Evolutionary conservation across 2,888 invertebrate species (phyloP).

Genomic region (Reticulitermes lucifugus): DNA sequence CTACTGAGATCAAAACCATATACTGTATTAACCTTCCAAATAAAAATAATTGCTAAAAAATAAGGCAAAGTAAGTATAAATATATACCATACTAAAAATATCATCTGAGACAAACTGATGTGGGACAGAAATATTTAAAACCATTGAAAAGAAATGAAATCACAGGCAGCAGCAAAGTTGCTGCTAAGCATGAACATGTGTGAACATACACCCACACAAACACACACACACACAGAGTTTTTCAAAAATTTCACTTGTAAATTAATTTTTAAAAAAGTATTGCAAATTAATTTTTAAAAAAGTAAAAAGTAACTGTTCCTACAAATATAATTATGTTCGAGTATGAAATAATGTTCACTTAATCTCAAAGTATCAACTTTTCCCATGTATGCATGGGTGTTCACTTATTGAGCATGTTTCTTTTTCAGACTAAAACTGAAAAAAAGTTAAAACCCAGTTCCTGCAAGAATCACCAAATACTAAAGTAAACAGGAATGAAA

Average conservation of each 20-base stretch:
- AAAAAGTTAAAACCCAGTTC: no score
- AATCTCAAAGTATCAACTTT: background rate
- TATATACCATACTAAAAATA: background rate
- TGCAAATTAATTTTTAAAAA: background rate
- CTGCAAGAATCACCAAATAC: no score
- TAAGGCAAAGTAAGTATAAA: background rate
- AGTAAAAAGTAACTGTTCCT: background rate
- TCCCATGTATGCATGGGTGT: constrained; percentile 1
- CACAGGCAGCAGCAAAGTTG: background rate
- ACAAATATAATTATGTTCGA: background rate
- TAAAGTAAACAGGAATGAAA: no score
- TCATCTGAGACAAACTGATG: background rate
- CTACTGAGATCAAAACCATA: background rate
- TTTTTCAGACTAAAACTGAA: no score
- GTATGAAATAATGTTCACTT: background rate
- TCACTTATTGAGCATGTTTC: no score
- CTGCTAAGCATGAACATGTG: background rate
- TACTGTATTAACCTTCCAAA: background rate
- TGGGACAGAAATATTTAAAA: background rate
- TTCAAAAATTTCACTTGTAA: background rate
- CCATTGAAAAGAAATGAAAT: background rate
- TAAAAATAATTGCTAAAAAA: background rate
- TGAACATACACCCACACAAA: no score
- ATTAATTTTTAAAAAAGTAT: background rate
- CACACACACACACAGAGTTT: background rate